These are phyloP conservation scores for Tretioscincus oriximinensis DNA, from an alignment of 2,113 vertebrate species.

Conservation along the genomic window DNA sequence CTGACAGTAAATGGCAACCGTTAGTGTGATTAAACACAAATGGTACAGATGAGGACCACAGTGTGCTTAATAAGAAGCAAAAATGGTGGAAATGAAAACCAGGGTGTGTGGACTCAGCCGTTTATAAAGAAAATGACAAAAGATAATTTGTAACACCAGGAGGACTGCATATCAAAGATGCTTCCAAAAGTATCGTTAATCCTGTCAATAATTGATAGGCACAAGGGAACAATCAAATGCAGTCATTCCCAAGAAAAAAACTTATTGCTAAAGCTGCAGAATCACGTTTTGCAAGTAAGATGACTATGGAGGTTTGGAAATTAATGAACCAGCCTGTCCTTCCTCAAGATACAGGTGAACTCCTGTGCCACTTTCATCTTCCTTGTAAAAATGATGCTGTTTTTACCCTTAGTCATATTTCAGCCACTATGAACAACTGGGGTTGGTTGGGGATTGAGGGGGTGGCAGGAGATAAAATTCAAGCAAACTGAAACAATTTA, in stretches of 20 bases:
- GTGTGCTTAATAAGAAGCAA: slow-evolving; percentile 58
- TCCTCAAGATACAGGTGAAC: slow-evolving; percentile 58
- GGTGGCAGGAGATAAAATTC: slow-evolving; percentile 55
- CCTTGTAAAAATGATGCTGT: slow-evolving; percentile 69
- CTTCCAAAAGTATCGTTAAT: slow-evolving; percentile 65
- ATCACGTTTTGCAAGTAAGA: slow-evolving; percentile 70
- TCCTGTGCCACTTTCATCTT: slow-evolving; percentile 45
- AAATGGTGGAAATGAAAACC: slow-evolving; percentile 25
- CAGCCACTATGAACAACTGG: slow-evolving; percentile 62
- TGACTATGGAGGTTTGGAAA: slow-evolving; percentile 57
- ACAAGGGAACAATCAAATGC: slow-evolving; percentile 70
- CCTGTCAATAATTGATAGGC: slow-evolving; percentile 74
- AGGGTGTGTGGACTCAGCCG: slow-evolving; percentile 19
- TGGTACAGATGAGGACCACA: slow-evolving; percentile 32
- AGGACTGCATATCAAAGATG: slow-evolving; percentile 55
- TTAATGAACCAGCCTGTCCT: slow-evolving; percentile 38
- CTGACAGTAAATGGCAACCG: slow-evolving; percentile 40
- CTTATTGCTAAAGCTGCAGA: slow-evolving; percentile 83
- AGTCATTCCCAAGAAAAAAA: slow-evolving; percentile 72
- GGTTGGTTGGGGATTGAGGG: too few relatives aligned
- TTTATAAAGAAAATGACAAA: slow-evolving; percentile 48
- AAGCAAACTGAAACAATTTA: slow-evolving; percentile 66
- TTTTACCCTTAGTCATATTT: slow-evolving; percentile 56
- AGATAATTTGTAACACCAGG: slow-evolving; percentile 53
- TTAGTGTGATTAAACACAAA: slow-evolving; percentile 48